Base-by-base conservation (phyloP, 1,140 invertebrate genomes). In the Zeugodacus cucurbitae region DNA sequence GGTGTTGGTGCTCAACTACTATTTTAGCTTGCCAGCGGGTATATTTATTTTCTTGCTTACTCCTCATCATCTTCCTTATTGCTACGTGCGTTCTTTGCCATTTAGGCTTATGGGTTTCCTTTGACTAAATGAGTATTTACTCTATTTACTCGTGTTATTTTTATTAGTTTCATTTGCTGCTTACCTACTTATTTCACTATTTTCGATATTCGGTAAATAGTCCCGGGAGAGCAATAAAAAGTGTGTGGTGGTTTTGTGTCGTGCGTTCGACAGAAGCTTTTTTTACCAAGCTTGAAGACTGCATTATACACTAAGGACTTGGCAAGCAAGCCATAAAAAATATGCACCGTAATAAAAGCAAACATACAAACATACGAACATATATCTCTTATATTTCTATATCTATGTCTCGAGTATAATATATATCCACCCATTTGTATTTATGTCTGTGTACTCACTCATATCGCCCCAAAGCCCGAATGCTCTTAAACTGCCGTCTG, bases 141-240 rank as follows among this genome's bases (percentile, higher is more conserved):
- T 37, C 7, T 32, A 10, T 10, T 34, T 82, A 20, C 48, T 11
- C 14, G 48, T 54, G 20, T 44, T 44, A 48, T 48, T 82, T 82
- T 70, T 70, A 32, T 29, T 34, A 14, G 14, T 32, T 82, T 48
- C 74, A 54, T 82, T 48, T 29, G n/a, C 74, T 29, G n/a, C 74
- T 48, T 82, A 54, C 22, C 74, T 82, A 82, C 37, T 22, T 48
- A 41, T 48, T 26, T 82, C 34, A 5, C 70, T 74, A 17, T 74
- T 41, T 82, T 44, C 22, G 74, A 20, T 22, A 48, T 82, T 82
- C 34, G 37, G 44, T 37, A 82, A 48, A 48, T 82, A 82, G 74
- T 82, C 74, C n/a, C 74, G 26, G 44, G 74, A 17, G 74, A 22
- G 74, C 74, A 48, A 82, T 82, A 82, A 82, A 54, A 41, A 54